Percentiles rank a stretch among this genome's conserved stretches.
phyloP scores from a whole-genome alignment of 35 echinoderm and acorn worm genomes.

The Anneissia japonica region DNA sequence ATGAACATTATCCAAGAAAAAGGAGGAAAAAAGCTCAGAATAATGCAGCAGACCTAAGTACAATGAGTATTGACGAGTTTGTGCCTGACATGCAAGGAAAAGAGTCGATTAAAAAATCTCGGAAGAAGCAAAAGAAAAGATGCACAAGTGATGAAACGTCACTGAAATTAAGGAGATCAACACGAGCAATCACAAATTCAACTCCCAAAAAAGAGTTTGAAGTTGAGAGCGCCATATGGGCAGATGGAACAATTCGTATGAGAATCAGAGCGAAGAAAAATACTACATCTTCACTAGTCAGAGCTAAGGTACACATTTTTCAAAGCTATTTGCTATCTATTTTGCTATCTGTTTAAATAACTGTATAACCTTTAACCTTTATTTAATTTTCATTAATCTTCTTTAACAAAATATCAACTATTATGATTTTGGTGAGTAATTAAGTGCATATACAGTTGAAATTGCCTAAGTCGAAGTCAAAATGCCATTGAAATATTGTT shows the following conservation, averaged over 20 bases:
- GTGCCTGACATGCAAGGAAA: not conserved
- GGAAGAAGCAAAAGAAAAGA: not conserved
- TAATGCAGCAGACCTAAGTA: not conserved
- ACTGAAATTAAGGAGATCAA: not conserved
- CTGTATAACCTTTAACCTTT: too few species aligned
- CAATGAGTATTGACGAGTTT: not conserved
- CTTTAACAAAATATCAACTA: too few species aligned
- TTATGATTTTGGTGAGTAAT: too few species aligned
- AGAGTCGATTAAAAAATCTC: not conserved
- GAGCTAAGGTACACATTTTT: too few species aligned
- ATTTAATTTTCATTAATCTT: too few species aligned
- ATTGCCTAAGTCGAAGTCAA: too few species aligned
- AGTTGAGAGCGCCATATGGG: not conserved
- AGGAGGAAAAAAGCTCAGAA: not conserved
- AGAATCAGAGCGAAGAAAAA: not conserved
- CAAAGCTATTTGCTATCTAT: too few species aligned
- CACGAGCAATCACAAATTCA: too few species aligned
- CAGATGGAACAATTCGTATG: not conserved
- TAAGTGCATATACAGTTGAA: too few species aligned
- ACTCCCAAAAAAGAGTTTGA: not conserved
- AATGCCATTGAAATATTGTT: too few species aligned
- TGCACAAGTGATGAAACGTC: not conserved
- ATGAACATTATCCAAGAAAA: not conserved
- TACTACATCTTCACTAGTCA: too few species aligned
- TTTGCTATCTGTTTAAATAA: too few species aligned